Conservation (phyloP, 2,888 invertebrate species). For the Epinotia brunnichana region DNA sequence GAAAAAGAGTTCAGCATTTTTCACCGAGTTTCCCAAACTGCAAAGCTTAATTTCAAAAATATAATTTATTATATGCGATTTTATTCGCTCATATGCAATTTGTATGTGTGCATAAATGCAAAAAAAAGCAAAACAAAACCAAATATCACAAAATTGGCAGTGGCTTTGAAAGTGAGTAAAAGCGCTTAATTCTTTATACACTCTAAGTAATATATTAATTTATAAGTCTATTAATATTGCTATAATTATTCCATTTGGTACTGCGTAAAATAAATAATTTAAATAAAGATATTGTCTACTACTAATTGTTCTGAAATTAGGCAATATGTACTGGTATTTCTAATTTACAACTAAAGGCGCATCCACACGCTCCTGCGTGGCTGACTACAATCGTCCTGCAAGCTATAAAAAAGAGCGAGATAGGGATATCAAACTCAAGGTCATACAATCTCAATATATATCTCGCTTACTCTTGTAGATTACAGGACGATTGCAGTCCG, state of each 20-base stretch:
- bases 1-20: no score
- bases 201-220: slow-evolving; percentile 33
- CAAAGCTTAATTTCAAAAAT: no score
- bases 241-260: slow-evolving; percentile 39
- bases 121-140: not conserved
- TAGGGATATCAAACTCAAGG: no score
- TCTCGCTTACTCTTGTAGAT: no score
- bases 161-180: slow-evolving; percentile 4
- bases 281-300: not conserved
- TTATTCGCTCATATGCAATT: not conserved
- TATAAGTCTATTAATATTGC: slow-evolving; percentile 38
- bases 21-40: no score
- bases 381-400: no score
- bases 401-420: no score
- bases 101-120: not conserved
- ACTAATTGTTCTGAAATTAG: slow-evolving; percentile 1
- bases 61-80: no score
- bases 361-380: no score
- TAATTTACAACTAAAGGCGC: not conserved
- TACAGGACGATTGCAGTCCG: no score
- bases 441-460: no score
- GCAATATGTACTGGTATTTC: not conserved
- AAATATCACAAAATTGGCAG: slow-evolving; percentile 30
- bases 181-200: slow-evolving; percentile 32
- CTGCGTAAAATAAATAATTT: slow-evolving; percentile 15